Percentiles rank a stretch among this genome's conserved stretches.
phyloP scores from a whole-genome alignment of 2,888 invertebrate genomes.

The Hydriomena furcata region DNA sequence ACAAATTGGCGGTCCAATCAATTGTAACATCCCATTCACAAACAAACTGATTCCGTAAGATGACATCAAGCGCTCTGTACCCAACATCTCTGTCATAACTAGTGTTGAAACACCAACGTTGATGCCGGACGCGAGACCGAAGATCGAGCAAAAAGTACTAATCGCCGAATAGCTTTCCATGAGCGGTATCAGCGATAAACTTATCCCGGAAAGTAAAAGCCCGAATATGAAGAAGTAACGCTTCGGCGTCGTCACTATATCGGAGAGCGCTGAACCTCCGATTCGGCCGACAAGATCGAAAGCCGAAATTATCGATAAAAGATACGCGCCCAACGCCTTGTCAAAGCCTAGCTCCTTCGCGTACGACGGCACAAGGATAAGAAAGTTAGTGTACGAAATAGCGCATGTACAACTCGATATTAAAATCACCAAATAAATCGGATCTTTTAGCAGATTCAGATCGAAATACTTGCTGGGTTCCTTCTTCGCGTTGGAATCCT shows the following conservation, averaged over 20 bases:
- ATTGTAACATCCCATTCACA: conserved; percentile 91
- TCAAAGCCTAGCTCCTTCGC: conserved; percentile 88
- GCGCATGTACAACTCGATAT: conserved; percentile 94
- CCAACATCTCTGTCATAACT: conserved; percentile 94
- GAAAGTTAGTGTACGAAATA: conserved; percentile 93
- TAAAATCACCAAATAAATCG: conserved; percentile 91
- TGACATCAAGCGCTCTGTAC: conserved; percentile 92
- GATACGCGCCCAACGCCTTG: conserved; percentile 87
- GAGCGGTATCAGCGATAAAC: conserved; percentile 88
- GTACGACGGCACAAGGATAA: conserved; percentile 91
- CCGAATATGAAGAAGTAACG: conserved; percentile 93
- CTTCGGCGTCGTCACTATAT: conserved; percentile 89
- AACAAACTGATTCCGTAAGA: conserved; percentile 94
- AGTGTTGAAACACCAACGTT: conserved; percentile 94
- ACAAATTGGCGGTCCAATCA: conserved; percentile 93
- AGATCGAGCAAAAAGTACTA: conserved; percentile 88
- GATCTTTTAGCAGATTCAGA: conserved; percentile 88
- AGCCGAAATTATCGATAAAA: conserved; percentile 91
- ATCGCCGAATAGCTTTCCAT: conserved; percentile 86
- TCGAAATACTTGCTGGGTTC: conserved; percentile 89
- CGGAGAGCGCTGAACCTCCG: conserved; percentile 93
- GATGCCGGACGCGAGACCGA: conserved; percentile 92
- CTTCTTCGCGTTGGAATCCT: conserved; percentile 59
- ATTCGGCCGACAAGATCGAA: conserved; percentile 92
- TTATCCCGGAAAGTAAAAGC: conserved; percentile 89